Conservation (phyloP, 2,888 invertebrate genomes). For the Coronaproctus castanopsis region DNA sequence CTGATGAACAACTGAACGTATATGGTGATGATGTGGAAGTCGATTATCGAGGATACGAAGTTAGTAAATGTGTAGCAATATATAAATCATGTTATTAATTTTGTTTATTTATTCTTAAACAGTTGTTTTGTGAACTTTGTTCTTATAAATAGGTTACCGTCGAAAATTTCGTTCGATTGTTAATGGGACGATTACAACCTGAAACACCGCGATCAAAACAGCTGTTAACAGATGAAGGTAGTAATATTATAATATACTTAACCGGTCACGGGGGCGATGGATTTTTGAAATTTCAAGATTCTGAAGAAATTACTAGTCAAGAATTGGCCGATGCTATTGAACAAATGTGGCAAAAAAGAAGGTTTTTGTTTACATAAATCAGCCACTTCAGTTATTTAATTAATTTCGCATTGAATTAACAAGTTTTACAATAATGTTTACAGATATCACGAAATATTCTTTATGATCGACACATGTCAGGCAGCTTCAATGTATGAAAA, state of each 20-base stretch:
- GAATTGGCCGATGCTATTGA: constrained; percentile 96
- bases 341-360: constrained; percentile 98
- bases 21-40: constrained; percentile 99
- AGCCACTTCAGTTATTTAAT: background rate
- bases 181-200: constrained; percentile 35
- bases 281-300: constrained; percentile 97
- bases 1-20: constrained; percentile 92
- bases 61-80: constrained; percentile 23
- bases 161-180: constrained; percentile 87
- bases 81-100: constrained; percentile 6
- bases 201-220: constrained; percentile 90
- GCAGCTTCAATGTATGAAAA: constrained; percentile 96
- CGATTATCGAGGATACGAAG: constrained; percentile 86
- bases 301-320: constrained; percentile 94
- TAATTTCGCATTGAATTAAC: constrained; percentile 2
- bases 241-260: constrained; percentile 88
- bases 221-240: constrained; percentile 83
- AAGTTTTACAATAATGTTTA: constrained; percentile 20
- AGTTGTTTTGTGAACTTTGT: too few species aligned
- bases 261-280: constrained; percentile 97
- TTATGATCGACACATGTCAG: constrained; percentile 98
- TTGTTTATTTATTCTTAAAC: background rate
- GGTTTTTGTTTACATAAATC: constrained; percentile 31
- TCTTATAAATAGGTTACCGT: constrained; percentile 83
- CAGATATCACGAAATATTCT: constrained; percentile 93